phyloP scores from a whole-genome alignment of 2,113 vertebrate genomes.

The Eulacestoma nigropectus region DNA sequence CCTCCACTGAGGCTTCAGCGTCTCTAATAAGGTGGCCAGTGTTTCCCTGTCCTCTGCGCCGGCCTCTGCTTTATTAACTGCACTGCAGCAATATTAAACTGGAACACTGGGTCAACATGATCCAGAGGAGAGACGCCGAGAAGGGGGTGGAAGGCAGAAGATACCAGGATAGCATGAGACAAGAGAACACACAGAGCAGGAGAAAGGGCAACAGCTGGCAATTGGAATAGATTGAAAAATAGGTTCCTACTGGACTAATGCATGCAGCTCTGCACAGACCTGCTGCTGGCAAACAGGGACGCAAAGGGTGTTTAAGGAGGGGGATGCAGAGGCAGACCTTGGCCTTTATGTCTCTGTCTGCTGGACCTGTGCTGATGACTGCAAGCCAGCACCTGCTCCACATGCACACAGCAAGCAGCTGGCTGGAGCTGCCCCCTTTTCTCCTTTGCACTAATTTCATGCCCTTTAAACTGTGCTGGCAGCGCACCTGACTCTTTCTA shows the following conservation, averaged over 20 bases:
- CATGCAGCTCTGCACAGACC: not conserved
- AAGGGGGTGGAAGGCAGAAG: not conserved
- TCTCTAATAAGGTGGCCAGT: conserved; percentile 33
- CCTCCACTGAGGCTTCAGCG: conserved; percentile 22
- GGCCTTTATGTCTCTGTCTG: not conserved
- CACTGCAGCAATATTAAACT: conserved; percentile 23
- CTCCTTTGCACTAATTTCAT: not conserved
- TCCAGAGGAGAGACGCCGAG: not conserved
- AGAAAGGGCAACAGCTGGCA: not conserved
- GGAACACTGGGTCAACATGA: not conserved
- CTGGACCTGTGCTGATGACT: not conserved
- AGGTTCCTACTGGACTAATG: not conserved
- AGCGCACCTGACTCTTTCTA: not conserved
- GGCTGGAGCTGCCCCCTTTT: not conserved
- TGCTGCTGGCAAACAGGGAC: not conserved
- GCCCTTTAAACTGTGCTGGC: not conserved
- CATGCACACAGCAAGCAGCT: not conserved
- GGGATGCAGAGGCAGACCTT: not conserved
- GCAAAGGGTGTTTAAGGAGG: not conserved
- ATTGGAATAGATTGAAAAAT: not conserved
- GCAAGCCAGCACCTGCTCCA: not conserved
- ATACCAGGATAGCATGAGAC: not conserved
- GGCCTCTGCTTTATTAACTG: conserved; percentile 39
- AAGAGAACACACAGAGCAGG: not conserved
- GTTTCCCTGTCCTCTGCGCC: not conserved